These are phyloP conservation scores for Myioborus melanocephalus DNA, from an alignment of 2,797 vertebrate genomes.

Conservation along the genomic window DNA sequence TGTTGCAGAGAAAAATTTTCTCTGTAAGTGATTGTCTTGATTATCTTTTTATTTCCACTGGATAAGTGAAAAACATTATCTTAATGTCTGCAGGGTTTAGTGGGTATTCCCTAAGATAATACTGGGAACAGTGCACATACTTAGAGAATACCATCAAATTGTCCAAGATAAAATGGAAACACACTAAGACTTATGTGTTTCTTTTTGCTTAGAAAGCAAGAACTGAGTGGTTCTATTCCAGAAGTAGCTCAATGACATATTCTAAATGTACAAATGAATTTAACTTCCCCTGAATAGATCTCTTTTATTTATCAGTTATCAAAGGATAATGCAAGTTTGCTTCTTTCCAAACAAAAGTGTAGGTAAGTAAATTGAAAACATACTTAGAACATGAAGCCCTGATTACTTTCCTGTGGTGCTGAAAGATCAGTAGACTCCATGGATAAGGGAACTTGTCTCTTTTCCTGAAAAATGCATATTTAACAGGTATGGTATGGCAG, in stretches of 20 bases:
- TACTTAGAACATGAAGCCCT: not conserved
- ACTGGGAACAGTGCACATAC: not conserved
- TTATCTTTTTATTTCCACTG: not conserved
- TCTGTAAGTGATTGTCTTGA: not conserved
- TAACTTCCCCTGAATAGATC: not conserved
- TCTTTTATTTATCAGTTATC: not conserved
- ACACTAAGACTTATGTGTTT: not conserved
- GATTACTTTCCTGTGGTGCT: not conserved
- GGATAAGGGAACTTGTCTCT: not conserved
- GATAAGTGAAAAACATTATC: not conserved
- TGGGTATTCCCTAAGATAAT: not conserved
- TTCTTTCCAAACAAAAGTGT: not conserved
- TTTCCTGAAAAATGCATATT: not conserved
- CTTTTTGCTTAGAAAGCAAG: not conserved
- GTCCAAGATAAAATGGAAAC: not conserved
- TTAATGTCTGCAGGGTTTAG: not conserved
- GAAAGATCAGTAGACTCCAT: not conserved
- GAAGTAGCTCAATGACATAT: not conserved
- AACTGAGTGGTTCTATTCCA: not conserved
- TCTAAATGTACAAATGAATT: not conserved
- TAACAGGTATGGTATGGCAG: conserved; percentile 11
- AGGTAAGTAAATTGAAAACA: not conserved
- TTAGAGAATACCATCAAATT: not conserved
- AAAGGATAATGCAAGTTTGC: not conserved
- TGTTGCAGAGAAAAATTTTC: not conserved